Evolutionary conservation across 1,140 invertebrate genomes (phyloP).

Genomic region (Drosophila punjabiensis): DNA sequence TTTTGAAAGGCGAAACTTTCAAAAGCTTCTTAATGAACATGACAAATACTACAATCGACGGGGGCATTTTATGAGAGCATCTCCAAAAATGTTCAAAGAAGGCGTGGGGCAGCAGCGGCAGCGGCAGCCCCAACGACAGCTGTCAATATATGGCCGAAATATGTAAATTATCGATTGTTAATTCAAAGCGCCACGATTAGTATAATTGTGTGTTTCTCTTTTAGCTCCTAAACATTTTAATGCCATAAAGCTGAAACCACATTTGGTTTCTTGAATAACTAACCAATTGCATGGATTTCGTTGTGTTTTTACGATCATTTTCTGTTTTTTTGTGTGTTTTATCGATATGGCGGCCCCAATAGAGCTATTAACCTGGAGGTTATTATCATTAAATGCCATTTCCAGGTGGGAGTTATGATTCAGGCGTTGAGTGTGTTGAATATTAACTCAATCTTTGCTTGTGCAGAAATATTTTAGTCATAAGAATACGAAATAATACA

Average conservation of each 20-base stretch:
- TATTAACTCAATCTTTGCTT: not conserved
- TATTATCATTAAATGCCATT: slow-evolving; percentile 29
- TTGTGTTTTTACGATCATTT: slow-evolving; percentile 43
- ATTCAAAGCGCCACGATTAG: slow-evolving; percentile 62
- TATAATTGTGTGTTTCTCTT: slow-evolving; percentile 62
- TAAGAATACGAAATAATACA: not conserved
- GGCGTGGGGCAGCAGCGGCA: slow-evolving; percentile 40
- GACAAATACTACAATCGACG: slow-evolving; percentile 35
- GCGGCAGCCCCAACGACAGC: slow-evolving; percentile 24
- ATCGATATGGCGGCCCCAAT: slow-evolving; percentile 48
- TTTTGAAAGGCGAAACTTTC: slow-evolving; percentile 59
- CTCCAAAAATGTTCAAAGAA: slow-evolving; percentile 46
- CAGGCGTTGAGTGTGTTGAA: slow-evolving; percentile 36
- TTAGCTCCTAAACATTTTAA: slow-evolving; percentile 41
- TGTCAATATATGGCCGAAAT: slow-evolving; percentile 57
- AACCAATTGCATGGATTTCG: slow-evolving; percentile 41
- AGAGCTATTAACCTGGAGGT: slow-evolving; percentile 44
- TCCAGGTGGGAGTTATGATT: slow-evolving; percentile 39
- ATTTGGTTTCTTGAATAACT: slow-evolving; percentile 38
- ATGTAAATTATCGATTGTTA: slow-evolving; percentile 59
- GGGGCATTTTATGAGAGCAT: slow-evolving; percentile 60
- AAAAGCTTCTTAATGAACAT: slow-evolving; percentile 61
- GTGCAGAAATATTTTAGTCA: not conserved
- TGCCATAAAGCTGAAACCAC: slow-evolving; percentile 32
- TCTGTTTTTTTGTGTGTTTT: slow-evolving; percentile 38